Percentiles rank a stretch among this genome's conserved stretches.
Conservation (phyloP, 2,113 vertebrate species). For the Tychaedon coryphoeus region DNA sequence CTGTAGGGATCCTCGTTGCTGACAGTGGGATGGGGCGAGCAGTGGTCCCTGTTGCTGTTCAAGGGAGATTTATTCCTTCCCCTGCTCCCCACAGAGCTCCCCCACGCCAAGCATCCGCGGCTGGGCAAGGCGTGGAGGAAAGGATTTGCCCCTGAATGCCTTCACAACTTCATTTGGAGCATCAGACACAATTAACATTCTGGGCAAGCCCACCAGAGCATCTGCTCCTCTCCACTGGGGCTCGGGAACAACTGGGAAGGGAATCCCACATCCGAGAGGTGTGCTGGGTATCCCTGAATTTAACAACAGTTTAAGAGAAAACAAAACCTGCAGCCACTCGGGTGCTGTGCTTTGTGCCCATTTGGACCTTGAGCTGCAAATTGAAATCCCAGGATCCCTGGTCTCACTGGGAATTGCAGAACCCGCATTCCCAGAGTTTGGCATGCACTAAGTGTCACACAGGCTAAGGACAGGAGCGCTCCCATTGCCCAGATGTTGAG, state of each 20-base stretch:
- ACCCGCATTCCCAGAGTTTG: neutral
- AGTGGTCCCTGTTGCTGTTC: neutral
- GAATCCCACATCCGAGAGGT: neutral
- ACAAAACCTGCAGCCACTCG: neutral
- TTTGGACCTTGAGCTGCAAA: neutral
- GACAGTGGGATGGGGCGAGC: accelerated
- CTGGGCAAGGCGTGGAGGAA: neutral
- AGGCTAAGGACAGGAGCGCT: accelerated
- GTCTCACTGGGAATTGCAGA: neutral
- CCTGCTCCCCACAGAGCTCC: neutral
- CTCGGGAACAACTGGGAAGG: neutral
- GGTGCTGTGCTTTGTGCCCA: neutral
- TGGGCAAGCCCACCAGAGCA: neutral
- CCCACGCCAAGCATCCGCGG: neutral
- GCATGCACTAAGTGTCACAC: neutral
- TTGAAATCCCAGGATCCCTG: neutral
- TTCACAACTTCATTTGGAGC: constrained; percentile 15
- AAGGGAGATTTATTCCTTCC: neutral
- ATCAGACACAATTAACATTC: neutral
- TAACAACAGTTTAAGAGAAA: neutral
- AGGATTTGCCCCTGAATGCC: constrained; percentile 31
- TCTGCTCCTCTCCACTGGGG: neutral
- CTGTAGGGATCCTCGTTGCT: neutral
- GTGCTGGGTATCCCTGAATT: neutral
- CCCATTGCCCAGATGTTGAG: neutral